Conservation (phyloP, 2,888 invertebrate genomes). For the Meiosimyza platycephala region DNA sequence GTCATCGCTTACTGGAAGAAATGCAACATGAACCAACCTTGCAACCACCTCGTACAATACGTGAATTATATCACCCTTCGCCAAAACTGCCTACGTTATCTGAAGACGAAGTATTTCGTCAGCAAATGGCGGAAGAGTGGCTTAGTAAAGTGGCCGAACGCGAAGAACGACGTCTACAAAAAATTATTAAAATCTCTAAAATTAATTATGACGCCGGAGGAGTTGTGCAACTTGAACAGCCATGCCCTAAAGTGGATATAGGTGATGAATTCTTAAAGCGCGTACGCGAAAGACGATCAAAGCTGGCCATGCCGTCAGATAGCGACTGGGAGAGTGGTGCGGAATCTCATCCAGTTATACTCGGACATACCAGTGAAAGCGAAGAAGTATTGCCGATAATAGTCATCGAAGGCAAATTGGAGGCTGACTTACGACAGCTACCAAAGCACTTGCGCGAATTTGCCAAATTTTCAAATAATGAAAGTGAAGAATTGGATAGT, state of each 20-base stretch:
- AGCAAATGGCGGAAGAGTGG: constrained; percentile 88
- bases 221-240: background rate
- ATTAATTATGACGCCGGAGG: constrained; percentile 55
- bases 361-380: constrained; percentile 51
- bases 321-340: constrained; percentile 74
- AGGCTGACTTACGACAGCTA: constrained; percentile 73
- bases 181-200: constrained; percentile 83
- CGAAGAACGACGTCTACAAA: constrained; percentile 81
- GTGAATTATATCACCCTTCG: constrained; percentile 57
- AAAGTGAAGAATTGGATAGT: constrained; percentile 53
- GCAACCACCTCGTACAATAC: constrained; percentile 48
- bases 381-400: constrained; percentile 70
- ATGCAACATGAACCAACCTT: constrained; percentile 54
- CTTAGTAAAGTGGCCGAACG: constrained; percentile 82
- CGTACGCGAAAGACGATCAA: constrained; percentile 78
- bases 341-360: constrained; percentile 62
- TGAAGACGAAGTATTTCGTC: constrained; percentile 79
- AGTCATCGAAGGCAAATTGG: constrained; percentile 75
- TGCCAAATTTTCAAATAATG: constrained; percentile 70
- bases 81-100: constrained; percentile 70
- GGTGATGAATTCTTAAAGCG: constrained; percentile 83
- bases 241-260: constrained; percentile 64
- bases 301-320: constrained; percentile 75
- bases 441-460: constrained; percentile 86
- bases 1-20: constrained; percentile 64